Conservation (phyloP, 2,113 vertebrate species). For the Pollachius pollachius region DNA sequence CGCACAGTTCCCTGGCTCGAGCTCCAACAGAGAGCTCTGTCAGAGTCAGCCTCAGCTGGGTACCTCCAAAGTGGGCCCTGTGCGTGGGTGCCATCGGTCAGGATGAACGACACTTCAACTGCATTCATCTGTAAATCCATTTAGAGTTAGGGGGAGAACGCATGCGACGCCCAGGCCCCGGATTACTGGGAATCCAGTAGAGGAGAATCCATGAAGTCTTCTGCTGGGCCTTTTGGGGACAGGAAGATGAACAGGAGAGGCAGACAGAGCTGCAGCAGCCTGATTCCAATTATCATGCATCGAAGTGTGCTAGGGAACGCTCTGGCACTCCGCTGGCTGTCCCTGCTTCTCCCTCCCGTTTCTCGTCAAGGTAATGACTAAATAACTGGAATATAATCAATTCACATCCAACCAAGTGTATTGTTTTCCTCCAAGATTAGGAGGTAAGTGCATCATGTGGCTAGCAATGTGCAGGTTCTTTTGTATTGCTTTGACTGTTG, state of each 20-base stretch:
- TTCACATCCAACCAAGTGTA: too few relatives aligned
- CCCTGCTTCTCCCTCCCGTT: constrained; percentile 5
- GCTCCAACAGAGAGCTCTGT: too few relatives aligned
- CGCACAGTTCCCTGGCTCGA: too few relatives aligned
- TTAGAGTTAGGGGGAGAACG: constrained; percentile 27
- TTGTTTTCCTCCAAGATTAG: too few relatives aligned
- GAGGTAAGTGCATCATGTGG: too few relatives aligned
- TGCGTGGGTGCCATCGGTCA: background rate
- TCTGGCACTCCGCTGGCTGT: background rate
- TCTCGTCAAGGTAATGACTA: background rate
- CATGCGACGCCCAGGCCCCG: constrained; percentile 30
- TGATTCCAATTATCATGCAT: constrained; percentile 34
- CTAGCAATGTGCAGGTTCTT: too few relatives aligned
- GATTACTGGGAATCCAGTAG: constrained; percentile 40
- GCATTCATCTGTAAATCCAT: constrained; percentile 28
- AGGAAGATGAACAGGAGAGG: constrained; percentile 41
- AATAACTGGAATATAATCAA: too few relatives aligned
- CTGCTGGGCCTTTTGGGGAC: constrained; percentile 48
- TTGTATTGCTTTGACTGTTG: too few relatives aligned
- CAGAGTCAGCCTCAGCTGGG: too few relatives aligned
- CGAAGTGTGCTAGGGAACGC: constrained; percentile 20
- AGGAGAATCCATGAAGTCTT: constrained; percentile 51
- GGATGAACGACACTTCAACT: constrained; percentile 18
- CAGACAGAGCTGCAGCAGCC: constrained; percentile 31
- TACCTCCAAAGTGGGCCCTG: too few relatives aligned